phyloP scores from a whole-genome alignment of 2,888 invertebrate genomes.

The Aromia moschata region DNA sequence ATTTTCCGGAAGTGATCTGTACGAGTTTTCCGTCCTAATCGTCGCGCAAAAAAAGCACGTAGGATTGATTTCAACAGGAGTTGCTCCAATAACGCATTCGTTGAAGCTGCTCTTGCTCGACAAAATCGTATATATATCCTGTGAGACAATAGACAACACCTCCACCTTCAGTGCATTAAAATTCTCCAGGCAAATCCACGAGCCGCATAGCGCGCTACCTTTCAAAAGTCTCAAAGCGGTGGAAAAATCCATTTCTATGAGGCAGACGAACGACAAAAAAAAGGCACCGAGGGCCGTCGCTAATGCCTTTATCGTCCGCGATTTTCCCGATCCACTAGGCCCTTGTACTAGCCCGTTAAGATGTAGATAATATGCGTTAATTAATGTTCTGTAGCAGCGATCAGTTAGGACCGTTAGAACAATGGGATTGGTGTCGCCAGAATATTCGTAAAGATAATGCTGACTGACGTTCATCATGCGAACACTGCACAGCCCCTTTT shows the following conservation, averaged over 20 bases:
- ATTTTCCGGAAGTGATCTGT: constrained; percentile 81
- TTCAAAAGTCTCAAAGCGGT: constrained; percentile 74
- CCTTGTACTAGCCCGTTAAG: constrained; percentile 82
- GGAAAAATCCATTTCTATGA: constrained; percentile 71
- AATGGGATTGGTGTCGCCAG: constrained; percentile 78
- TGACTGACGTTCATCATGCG: constrained; percentile 79
- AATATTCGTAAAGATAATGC: constrained; percentile 82
- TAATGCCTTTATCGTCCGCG: constrained; percentile 88
- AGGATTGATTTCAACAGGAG: constrained; percentile 71
- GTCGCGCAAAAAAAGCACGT: constrained; percentile 80
- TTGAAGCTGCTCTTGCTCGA: constrained; percentile 71
- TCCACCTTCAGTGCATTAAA: constrained; percentile 82
- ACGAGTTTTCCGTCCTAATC: constrained; percentile 75
- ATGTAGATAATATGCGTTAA: constrained; percentile 81
- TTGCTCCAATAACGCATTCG: constrained; percentile 76
- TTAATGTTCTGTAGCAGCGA: constrained; percentile 80
- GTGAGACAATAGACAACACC: constrained; percentile 80
- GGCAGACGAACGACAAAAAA: constrained; percentile 79
- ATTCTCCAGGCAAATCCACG: constrained; percentile 87
- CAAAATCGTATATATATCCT: constrained; percentile 79
- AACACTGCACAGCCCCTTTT: constrained; percentile 71
- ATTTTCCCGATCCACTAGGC: constrained; percentile 84
- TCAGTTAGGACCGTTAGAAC: constrained; percentile 77
- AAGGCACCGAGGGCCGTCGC: constrained; percentile 77
- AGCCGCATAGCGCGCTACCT: constrained; percentile 80